phyloP scores from a whole-genome alignment of 1,140 invertebrate genomes.

The Lepidurus packardi region DNA sequence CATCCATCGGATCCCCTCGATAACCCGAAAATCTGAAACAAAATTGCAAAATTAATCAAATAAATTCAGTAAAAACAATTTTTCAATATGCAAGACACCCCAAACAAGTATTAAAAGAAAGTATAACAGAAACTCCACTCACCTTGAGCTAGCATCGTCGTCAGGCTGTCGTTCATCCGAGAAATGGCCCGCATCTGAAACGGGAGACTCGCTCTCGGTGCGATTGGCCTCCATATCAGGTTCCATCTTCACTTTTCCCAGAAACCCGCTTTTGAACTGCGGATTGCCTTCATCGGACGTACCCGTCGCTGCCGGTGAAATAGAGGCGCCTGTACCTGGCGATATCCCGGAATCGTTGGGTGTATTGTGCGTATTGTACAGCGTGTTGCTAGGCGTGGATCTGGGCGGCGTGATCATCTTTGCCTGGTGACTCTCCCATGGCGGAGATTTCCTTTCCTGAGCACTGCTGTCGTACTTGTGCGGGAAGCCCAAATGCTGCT shows the following conservation, averaged over 20 bases:
- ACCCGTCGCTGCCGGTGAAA: constrained; percentile 22
- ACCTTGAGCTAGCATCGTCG: constrained; percentile 3
- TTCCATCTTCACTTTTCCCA: constrained; percentile 26
- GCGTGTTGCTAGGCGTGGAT: neutral
- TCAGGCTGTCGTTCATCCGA: constrained; percentile 24
- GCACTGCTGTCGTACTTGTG: neutral
- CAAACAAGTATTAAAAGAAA: too few relatives aligned
- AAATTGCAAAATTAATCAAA: neutral
- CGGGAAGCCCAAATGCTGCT: neutral
- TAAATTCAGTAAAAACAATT: neutral
- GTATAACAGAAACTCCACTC: too few relatives aligned
- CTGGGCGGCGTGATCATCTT: neutral
- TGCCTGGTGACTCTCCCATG: constrained; percentile 4
- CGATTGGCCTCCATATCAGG: constrained; percentile 12
- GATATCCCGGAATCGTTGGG: constrained; percentile 35
- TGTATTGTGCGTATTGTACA: constrained; percentile 20
- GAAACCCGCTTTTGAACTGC: neutral
- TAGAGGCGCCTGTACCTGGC: constrained; percentile 30
- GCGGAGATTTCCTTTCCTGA: constrained; percentile 23
- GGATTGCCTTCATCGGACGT: constrained; percentile 3
- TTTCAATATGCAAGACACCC: neutral
- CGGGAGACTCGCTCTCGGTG: neutral
- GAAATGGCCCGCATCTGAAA: constrained; percentile 28
- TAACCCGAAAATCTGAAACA: neutral
- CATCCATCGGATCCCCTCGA: constrained; percentile 30